phyloP scores from a whole-genome alignment of 2,113 vertebrate species.

The Rhagologus leucostigma region DNA sequence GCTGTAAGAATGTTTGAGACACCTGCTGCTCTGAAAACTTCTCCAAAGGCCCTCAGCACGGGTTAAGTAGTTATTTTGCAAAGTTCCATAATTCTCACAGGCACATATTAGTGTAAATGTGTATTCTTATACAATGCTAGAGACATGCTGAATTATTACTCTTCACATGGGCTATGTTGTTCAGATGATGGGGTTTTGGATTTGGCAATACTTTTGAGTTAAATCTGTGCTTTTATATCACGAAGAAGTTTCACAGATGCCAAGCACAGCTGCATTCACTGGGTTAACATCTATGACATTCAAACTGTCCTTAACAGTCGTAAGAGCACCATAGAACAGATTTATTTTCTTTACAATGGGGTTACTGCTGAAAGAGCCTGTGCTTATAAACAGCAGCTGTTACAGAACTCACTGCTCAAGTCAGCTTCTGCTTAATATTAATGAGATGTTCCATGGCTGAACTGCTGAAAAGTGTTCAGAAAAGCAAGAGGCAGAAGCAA shows the following conservation, averaged over 20 bases:
- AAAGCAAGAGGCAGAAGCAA: slow-evolving; percentile 17
- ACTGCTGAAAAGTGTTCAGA: background rate
- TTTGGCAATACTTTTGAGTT: slow-evolving; percentile 11
- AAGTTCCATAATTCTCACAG: background rate
- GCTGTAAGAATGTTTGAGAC: background rate
- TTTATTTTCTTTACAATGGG: background rate
- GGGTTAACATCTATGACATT: slow-evolving; percentile 39
- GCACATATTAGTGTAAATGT: background rate
- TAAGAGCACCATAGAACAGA: slow-evolving; percentile 47
- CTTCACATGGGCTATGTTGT: background rate
- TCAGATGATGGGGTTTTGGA: background rate
- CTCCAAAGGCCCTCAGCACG: background rate
- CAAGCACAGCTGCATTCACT: background rate
- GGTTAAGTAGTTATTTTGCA: background rate
- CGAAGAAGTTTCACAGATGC: background rate
- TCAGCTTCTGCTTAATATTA: slow-evolving; percentile 42
- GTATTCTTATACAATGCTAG: background rate
- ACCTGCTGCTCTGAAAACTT: background rate
- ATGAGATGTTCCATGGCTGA: background rate
- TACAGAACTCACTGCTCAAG: slow-evolving; percentile 11
- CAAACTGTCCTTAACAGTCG: slow-evolving; percentile 55
- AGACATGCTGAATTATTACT: background rate
- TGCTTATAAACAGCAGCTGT: slow-evolving; percentile 43
- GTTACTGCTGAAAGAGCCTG: slow-evolving; percentile 27
- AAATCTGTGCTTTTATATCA: slow-evolving; percentile 27